Evolutionary conservation across 2,113 vertebrate genomes (phyloP).

Genomic region (Balaeniceps rex): DNA sequence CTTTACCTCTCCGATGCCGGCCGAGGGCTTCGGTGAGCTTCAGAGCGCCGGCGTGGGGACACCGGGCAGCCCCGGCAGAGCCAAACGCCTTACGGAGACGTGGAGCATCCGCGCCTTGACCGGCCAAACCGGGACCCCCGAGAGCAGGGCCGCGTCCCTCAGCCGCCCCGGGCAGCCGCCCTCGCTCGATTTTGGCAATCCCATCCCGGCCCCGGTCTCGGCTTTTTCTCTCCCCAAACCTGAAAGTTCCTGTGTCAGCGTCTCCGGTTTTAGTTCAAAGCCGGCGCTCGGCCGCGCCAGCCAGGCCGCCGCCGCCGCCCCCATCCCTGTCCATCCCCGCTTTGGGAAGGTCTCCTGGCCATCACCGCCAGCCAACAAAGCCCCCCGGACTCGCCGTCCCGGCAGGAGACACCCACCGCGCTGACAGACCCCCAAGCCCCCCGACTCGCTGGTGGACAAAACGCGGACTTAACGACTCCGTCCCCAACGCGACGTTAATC

Average conservation of each 20-base stretch:
- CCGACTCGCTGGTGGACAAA: background rate
- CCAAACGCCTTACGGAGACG: background rate
- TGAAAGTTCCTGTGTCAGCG: background rate
- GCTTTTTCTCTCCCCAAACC: background rate
- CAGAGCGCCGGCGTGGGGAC: accelerated
- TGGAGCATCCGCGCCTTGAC: background rate
- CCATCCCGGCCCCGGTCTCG: background rate
- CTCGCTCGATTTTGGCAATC: background rate
- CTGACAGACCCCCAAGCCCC: accelerated
- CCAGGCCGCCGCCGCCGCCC: too few species aligned
- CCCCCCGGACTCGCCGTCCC: background rate
- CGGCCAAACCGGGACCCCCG: accelerated
- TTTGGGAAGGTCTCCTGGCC: background rate
- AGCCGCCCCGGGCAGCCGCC: background rate
- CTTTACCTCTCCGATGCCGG: accelerated
- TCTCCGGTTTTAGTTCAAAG: background rate
- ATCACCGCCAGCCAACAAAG: background rate
- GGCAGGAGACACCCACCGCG: too few species aligned
- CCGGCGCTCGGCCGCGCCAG: accelerated
- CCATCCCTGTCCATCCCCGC: too few species aligned
- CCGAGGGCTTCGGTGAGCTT: background rate
- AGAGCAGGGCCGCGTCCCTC: background rate
- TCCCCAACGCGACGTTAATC: background rate
- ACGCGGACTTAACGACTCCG: accelerated
- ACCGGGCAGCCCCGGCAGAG: background rate